Conservation (phyloP, 2,113 vertebrate species). For the Gavialis gangeticus region DNA sequence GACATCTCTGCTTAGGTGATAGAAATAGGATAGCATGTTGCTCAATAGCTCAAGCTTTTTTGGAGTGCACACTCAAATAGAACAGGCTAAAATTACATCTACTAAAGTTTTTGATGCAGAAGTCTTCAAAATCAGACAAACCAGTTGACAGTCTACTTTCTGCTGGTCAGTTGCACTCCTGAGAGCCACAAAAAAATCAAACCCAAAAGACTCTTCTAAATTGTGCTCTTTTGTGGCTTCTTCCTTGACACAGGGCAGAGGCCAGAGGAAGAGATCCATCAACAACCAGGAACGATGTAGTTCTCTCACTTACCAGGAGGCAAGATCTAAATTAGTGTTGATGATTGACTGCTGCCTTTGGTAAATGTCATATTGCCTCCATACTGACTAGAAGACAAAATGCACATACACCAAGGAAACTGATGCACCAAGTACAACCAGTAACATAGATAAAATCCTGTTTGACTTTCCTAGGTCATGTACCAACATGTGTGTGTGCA, state of each 20-base stretch:
- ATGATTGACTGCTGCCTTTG: not conserved
- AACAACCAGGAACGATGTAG: fast-evolving
- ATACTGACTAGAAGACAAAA: not conserved
- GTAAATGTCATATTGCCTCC: not conserved
- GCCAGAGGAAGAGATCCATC: not conserved
- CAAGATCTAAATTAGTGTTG: not conserved
- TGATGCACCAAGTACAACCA: too few species aligned
- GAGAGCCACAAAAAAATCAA: too few species aligned
- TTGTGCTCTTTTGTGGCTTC: not conserved
- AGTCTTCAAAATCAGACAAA: not conserved
- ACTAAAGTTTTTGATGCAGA: not conserved
- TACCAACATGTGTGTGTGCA: too few species aligned
- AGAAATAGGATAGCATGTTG: too few species aligned
- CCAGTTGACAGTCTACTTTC: fast-evolving
- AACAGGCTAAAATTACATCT: not conserved
- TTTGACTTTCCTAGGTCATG: too few species aligned
- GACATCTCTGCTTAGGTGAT: not conserved
- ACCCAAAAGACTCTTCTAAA: too few species aligned
- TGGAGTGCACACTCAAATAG: too few species aligned
- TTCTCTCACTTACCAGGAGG: not conserved
- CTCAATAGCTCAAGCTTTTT: not conserved
- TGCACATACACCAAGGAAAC: too few species aligned
- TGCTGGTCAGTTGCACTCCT: not conserved
- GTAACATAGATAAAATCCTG: too few species aligned
- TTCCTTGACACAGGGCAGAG: not conserved